These are phyloP conservation scores for Neuroscelio doddi DNA, from an alignment of 2,888 invertebrate genomes.

Conservation along the genomic window DNA sequence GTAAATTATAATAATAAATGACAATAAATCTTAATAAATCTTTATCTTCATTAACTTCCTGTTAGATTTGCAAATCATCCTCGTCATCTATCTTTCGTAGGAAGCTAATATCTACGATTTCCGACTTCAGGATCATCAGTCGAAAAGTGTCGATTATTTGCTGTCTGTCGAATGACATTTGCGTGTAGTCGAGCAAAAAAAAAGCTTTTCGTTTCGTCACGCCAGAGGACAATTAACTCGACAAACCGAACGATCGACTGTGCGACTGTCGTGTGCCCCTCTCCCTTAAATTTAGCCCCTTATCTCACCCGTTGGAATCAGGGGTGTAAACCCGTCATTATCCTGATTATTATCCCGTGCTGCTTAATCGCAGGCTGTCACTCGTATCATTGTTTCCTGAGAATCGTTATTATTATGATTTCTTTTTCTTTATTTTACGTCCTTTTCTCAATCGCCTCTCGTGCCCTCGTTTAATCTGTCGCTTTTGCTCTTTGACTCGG, in stretches of 20 bases:
- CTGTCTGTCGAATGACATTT: constrained; percentile 60
- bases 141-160: constrained; percentile 35
- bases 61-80: background rate
- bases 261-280: constrained; percentile 30
- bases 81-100: background rate
- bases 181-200: constrained; percentile 62
- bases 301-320: constrained; percentile 27
- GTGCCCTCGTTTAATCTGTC: constrained; percentile 54
- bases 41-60: no score
- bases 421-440: constrained; percentile 35
- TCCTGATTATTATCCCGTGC: constrained; percentile 67
- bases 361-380: constrained; percentile 67
- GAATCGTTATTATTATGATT: constrained; percentile 55
- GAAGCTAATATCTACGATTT: background rate
- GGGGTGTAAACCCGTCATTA: constrained; percentile 69
- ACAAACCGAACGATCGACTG: constrained; percentile 61
- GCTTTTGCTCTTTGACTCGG: constrained; percentile 51
- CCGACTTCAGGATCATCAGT: constrained; percentile 9
- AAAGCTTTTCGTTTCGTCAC: constrained; percentile 59
- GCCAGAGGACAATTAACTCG: constrained; percentile 70
- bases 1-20: no score
- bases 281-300: constrained; percentile 17
- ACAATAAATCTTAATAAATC: no score
- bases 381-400: constrained; percentile 65
- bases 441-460: constrained; percentile 40